These are phyloP conservation scores for Eleutherodactylus coqui DNA, from an alignment of 2,797 vertebrate genomes.

Conservation along the genomic window DNA sequence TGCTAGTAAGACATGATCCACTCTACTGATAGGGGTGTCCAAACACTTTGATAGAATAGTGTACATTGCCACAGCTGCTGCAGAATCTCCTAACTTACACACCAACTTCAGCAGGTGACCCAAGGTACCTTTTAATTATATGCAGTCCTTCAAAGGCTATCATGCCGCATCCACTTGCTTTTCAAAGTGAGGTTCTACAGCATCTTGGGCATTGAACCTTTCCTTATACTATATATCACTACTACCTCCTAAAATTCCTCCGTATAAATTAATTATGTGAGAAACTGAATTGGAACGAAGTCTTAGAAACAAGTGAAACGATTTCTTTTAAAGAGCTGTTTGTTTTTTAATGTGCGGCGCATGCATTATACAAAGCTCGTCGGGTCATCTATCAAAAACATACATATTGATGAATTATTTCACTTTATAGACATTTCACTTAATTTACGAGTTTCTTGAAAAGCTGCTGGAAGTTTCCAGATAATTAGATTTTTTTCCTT, in stretches of 20 bases:
- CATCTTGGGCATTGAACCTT: neutral
- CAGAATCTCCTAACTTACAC: no score
- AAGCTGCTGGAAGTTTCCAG: slow-evolving; percentile 75
- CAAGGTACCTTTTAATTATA: no score
- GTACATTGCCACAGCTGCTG: no score
- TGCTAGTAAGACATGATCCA: no score
- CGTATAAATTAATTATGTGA: neutral
- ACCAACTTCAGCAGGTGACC: no score
- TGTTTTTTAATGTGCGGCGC: slow-evolving; percentile 48
- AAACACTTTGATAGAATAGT: no score
- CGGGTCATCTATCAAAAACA: slow-evolving; percentile 58
- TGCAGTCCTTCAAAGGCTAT: no score
- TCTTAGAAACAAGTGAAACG: neutral
- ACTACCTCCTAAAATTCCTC: neutral
- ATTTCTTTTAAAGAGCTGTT: slow-evolving; percentile 23
- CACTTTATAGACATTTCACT: slow-evolving; percentile 73
- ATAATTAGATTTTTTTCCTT: slow-evolving; percentile 81
- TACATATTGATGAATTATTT: slow-evolving; percentile 60
- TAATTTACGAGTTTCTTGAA: slow-evolving; percentile 71
- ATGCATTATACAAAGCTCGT: slow-evolving; percentile 23
- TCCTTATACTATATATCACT: neutral
- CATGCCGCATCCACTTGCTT: neutral
- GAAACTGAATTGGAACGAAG: neutral
- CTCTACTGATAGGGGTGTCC: no score
- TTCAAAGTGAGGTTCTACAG: neutral